Evolutionary conservation across 2,797 vertebrate species (phyloP).

Genomic region (Babyrousa celebensis): DNA sequence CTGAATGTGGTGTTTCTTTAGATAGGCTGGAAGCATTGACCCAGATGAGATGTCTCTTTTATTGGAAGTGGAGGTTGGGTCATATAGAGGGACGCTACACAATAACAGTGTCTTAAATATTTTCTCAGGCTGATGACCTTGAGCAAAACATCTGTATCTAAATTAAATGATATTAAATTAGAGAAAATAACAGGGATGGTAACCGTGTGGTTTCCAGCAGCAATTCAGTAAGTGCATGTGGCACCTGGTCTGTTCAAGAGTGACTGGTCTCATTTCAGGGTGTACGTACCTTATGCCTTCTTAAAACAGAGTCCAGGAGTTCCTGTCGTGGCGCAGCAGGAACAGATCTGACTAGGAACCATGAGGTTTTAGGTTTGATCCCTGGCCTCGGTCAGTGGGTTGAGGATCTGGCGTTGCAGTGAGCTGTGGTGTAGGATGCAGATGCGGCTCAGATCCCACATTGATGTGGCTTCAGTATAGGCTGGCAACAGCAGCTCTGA

Average conservation of each 20-base stretch:
- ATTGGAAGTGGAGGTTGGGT: background rate
- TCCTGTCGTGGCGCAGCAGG: too few relatives aligned
- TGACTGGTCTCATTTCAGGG: background rate
- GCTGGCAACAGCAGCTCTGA: too few relatives aligned
- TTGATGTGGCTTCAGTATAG: too few relatives aligned
- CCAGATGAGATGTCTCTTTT: background rate
- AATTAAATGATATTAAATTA: slow-evolving; percentile 34
- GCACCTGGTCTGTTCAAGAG: background rate
- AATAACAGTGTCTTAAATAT: background rate
- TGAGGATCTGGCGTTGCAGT: too few relatives aligned
- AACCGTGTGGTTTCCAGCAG: background rate
- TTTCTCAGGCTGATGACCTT: slow-evolving; percentile 38
- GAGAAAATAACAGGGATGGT: background rate
- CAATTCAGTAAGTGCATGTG: background rate
- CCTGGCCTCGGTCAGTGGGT: too few relatives aligned
- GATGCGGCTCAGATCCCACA: too few relatives aligned
- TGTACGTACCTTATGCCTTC: background rate
- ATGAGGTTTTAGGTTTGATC: too few relatives aligned
- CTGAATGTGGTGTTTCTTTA: slow-evolving; percentile 1
- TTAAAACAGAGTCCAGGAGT: background rate
- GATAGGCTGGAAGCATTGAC: background rate
- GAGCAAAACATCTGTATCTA: slow-evolving; percentile 45
- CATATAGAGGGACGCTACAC: background rate
- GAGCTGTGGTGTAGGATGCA: too few relatives aligned
- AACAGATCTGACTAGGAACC: too few relatives aligned